Percentiles rank a stretch among this genome's conserved stretches.
These are phyloP conservation scores for Oncorhynchus nerka DNA, from an alignment of 2,113 vertebrate genomes.

Conservation along the genomic window DNA sequence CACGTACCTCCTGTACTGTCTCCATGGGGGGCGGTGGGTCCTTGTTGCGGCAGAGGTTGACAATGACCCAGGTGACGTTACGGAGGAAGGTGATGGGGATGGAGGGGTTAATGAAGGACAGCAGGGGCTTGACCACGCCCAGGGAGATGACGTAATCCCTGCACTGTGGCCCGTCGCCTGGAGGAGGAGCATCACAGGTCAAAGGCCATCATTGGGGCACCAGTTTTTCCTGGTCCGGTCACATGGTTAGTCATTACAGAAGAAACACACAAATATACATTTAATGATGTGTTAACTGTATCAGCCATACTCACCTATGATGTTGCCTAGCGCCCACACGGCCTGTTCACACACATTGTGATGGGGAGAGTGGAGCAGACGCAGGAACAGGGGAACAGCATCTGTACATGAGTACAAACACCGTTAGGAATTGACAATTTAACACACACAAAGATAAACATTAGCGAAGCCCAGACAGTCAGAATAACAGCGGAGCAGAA, in stretches of 20 bases:
- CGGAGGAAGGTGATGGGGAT: slow-evolving; percentile 72
- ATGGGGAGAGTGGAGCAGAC: slow-evolving; percentile 68
- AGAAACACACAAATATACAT: too few relatives aligned
- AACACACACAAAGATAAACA: slow-evolving; percentile 18
- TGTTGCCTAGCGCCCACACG: slow-evolving; percentile 98
- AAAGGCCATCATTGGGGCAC: background rate
- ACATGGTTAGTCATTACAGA: too few relatives aligned
- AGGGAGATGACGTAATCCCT: slow-evolving; percentile 99
- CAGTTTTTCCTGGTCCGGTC: background rate
- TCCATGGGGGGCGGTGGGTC: slow-evolving; percentile 99
- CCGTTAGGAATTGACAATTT: background rate
- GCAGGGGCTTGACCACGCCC: slow-evolving; percentile 98
- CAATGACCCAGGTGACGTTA: slow-evolving; percentile 57
- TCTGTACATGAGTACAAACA: slow-evolving; percentile 65
- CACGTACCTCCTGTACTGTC: slow-evolving; percentile 96
- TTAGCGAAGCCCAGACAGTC: too few relatives aligned
- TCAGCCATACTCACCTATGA: slow-evolving; percentile 84
- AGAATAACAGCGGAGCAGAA: background rate
- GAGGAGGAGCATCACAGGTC: slow-evolving; percentile 38
- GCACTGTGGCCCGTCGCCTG: slow-evolving; percentile 99
- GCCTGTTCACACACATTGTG: slow-evolving; percentile 98
- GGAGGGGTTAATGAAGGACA: slow-evolving; percentile 98
- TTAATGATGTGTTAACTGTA: too few relatives aligned
- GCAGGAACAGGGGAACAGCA: slow-evolving; percentile 93
- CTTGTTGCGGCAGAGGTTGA: slow-evolving; percentile 99